Evolutionary conservation across 2,113 vertebrate genomes (phyloP).

Genomic region (Noctilio leporinus): DNA sequence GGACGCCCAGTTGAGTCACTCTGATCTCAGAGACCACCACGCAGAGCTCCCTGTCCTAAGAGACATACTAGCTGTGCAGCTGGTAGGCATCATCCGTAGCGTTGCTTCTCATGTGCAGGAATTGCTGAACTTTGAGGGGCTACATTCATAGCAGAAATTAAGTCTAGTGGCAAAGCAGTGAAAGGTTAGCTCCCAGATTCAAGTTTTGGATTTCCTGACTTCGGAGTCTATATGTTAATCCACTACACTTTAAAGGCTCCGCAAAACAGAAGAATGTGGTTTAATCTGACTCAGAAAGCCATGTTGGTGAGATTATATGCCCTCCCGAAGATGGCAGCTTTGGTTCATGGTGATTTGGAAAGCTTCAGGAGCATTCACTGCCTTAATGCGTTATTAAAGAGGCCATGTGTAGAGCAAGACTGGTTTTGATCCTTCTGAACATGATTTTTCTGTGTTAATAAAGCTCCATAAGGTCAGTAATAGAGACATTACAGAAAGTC

Average conservation of each 20-base stretch:
- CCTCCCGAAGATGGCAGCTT: background rate
- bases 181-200: background rate
- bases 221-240: background rate
- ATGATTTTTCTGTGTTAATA: conserved; percentile 11
- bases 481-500: background rate
- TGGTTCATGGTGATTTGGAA: background rate
- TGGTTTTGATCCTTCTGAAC: background rate
- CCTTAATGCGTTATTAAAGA: background rate
- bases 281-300: too few species aligned
- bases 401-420: background rate
- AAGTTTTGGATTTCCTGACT: background rate
- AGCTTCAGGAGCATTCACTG: background rate
- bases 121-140: background rate
- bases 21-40: background rate
- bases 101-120: background rate
- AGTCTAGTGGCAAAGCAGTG: background rate
- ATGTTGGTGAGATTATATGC: accelerated
- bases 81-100: background rate
- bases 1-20: background rate
- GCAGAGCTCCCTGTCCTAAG: background rate
- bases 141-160: background rate
- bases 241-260: background rate
- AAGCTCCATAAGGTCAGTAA: background rate
- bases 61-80: accelerated
- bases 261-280: background rate